Percentiles rank a stretch among this genome's conserved stretches.
phyloP scores from a whole-genome alignment of 2,888 invertebrate genomes.

The Eurytoma californica region DNA sequence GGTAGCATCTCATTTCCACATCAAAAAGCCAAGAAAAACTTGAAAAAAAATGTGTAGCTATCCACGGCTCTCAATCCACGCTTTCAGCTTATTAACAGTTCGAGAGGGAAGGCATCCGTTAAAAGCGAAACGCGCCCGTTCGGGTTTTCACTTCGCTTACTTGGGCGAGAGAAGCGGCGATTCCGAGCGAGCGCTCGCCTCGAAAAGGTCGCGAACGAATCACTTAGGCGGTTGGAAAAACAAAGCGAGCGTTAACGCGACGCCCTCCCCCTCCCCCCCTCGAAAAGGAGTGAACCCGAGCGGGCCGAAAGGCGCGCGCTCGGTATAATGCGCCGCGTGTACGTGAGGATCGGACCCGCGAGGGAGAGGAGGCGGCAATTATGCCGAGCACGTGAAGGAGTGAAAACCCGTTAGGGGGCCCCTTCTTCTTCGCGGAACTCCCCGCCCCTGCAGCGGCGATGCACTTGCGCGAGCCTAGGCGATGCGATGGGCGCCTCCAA shows the following conservation, averaged over 20 bases:
- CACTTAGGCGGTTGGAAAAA: not conserved
- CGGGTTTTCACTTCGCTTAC: no score
- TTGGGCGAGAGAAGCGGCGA: no score
- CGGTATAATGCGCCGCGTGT: not conserved
- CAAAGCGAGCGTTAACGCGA: not conserved
- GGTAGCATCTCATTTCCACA: no score
- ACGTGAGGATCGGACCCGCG: constrained; percentile 7
- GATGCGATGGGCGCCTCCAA: constrained; percentile 55
- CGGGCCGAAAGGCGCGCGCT: not conserved
- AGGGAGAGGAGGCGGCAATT: constrained; percentile 40
- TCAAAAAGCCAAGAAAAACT: no score
- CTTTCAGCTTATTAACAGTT: no score
- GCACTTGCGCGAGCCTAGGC: constrained; percentile 50
- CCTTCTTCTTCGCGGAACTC: constrained; percentile 47
- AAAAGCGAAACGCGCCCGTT: no score
- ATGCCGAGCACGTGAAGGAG: constrained; percentile 58
- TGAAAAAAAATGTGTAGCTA: no score
- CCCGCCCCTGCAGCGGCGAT: constrained; percentile 24
- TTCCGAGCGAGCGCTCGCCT: no score
- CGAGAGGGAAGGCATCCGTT: no score
- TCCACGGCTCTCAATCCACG: no score
- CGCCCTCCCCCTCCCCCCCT: not conserved
- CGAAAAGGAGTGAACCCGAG: no score
- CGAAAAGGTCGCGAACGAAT: not conserved
- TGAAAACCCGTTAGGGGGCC: constrained; percentile 58